Evolutionary conservation across 2,888 invertebrate species (phyloP).

Genomic region (Metacarcinus magister): DNA sequence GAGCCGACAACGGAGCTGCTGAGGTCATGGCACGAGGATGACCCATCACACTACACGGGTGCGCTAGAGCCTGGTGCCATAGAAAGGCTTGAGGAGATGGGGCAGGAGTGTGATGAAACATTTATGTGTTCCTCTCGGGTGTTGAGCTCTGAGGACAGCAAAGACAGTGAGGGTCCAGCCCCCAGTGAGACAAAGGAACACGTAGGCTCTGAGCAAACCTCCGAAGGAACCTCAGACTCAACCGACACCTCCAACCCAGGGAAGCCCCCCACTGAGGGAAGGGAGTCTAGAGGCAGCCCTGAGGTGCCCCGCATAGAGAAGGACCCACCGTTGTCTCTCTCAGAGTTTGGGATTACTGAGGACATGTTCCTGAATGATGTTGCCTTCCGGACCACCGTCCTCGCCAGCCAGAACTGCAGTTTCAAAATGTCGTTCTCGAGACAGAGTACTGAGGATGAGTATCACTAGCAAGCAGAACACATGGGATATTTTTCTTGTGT

Average conservation of each 20-base stretch:
- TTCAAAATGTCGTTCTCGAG: conserved; percentile 80
- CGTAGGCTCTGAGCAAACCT: conserved; percentile 28
- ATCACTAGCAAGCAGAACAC: conserved; percentile 66
- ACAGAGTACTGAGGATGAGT: conserved; percentile 78
- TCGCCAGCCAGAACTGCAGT: conserved; percentile 79
- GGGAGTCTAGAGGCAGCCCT: neutral
- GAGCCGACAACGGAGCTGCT: conserved; percentile 78
- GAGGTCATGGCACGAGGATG: conserved; percentile 80
- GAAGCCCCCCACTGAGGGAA: neutral
- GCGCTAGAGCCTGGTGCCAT: conserved; percentile 66
- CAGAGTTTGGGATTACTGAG: conserved; percentile 73
- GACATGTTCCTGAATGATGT: conserved; percentile 80
- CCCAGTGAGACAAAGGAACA: neutral
- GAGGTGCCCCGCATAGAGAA: conserved; percentile 56
- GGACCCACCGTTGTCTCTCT: conserved; percentile 66
- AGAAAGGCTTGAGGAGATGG: conserved; percentile 77
- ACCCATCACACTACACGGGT: conserved; percentile 76
- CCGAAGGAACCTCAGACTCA: neutral
- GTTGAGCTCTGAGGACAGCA: neutral
- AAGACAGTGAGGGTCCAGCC: neutral
- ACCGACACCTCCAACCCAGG: neutral
- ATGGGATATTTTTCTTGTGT: neutral
- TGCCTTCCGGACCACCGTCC: conserved; percentile 77
- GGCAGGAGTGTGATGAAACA: conserved; percentile 77
- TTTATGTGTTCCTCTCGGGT: conserved; percentile 67